These are phyloP conservation scores for Cryptotis parvus DNA, from an alignment of 2,113 vertebrate genomes.

Conservation along the genomic window DNA sequence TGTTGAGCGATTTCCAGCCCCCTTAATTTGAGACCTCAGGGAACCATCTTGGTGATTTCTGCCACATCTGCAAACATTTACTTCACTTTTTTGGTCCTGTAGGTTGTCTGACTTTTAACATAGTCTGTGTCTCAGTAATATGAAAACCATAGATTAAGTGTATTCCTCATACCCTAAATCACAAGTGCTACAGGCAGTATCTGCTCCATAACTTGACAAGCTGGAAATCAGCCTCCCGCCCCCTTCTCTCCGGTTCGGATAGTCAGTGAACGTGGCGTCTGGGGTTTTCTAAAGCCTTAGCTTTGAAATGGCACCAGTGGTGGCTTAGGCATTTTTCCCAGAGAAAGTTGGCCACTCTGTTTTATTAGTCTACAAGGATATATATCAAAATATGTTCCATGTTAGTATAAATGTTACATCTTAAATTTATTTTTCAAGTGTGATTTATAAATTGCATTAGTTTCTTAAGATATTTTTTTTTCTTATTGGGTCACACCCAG, in stretches of 20 bases:
- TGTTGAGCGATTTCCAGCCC: not conserved
- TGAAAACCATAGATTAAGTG: not conserved
- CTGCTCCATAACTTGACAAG: not conserved
- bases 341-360: not conserved
- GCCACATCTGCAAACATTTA: not conserved
- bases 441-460: slow-evolving; percentile 9
- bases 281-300: not conserved
- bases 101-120: slow-evolving; percentile 7
- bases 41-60: not conserved
- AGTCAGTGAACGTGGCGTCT: not conserved
- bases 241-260: not conserved
- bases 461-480: slow-evolving; percentile 24
- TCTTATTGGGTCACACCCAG: not conserved
- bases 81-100: not conserved
- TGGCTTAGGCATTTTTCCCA: not conserved
- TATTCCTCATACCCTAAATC: not conserved
- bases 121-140: not conserved
- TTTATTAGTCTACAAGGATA: not conserved
- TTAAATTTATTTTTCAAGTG: slow-evolving; percentile 33
- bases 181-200: not conserved
- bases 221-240: not conserved
- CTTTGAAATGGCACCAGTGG: not conserved
- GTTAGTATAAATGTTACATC: slow-evolving; percentile 26
- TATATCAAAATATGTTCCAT: not conserved
- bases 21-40: not conserved